phyloP scores from a whole-genome alignment of 1,140 invertebrate genomes.

The Theocolax elegans region DNA sequence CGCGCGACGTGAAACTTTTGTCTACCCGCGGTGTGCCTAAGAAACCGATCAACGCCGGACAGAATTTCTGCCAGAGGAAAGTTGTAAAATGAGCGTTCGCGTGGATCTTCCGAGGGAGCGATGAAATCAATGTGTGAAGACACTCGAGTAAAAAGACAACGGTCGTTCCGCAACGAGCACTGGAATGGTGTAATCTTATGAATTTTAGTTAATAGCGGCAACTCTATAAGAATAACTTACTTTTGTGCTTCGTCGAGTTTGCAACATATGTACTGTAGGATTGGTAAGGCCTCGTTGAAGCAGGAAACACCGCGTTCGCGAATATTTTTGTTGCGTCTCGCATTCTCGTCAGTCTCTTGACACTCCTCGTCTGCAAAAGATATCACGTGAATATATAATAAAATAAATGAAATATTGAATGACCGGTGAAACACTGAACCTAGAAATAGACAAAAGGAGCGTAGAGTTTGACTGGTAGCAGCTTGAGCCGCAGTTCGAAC shows the following conservation, averaged over 20 bases:
- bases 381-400: neutral
- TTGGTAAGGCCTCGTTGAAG: constrained; percentile 89
- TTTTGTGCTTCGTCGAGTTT: constrained; percentile 83
- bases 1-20: constrained; percentile 76
- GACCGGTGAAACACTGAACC: constrained; percentile 61
- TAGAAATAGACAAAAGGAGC: constrained; percentile 84
- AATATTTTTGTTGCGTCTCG: constrained; percentile 70
- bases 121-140: constrained; percentile 84
- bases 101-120: constrained; percentile 82
- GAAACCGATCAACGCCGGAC: constrained; percentile 86
- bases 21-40: constrained; percentile 83
- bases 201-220: too few species aligned
- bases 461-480: constrained; percentile 83
- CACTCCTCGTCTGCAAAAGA: constrained; percentile 82
- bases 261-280: constrained; percentile 89
- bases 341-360: constrained; percentile 77
- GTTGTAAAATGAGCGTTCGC: constrained; percentile 86
- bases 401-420: neutral
- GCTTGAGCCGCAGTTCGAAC: constrained; percentile 84
- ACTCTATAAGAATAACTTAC: constrained; percentile 69
- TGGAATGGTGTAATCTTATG: too few species aligned
- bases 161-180: constrained; percentile 71
- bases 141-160: constrained; percentile 87
- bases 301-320: constrained; percentile 81
- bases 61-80: constrained; percentile 91